Conservation (phyloP, 2,888 invertebrate species). For the Chaitophorus viminalis region DNA sequence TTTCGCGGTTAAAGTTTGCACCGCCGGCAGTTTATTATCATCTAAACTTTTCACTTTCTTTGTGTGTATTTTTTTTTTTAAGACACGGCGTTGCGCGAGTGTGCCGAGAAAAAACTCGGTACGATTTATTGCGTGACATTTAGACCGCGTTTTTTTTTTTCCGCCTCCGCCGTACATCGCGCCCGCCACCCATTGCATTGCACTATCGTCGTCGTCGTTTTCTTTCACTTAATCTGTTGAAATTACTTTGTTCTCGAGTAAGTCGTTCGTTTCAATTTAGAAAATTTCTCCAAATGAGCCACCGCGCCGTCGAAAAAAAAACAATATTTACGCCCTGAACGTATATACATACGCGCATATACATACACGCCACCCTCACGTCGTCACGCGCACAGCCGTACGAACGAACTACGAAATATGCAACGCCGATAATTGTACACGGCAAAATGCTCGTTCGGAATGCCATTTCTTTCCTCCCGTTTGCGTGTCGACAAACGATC, state of each 20-base stretch:
- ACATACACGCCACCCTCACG: background rate
- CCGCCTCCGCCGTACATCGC: background rate
- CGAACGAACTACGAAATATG: background rate
- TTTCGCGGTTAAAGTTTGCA: constrained; percentile 39
- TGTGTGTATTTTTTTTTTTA: constrained; percentile 6
- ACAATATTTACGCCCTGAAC: constrained; percentile 28
- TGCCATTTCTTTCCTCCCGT: background rate
- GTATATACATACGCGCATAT: background rate
- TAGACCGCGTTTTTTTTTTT: constrained; percentile 23
- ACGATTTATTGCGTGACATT: constrained; percentile 59
- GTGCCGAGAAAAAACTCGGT: constrained; percentile 31
- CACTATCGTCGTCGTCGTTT: background rate
- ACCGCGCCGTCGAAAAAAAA: background rate
- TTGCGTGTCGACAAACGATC: background rate
- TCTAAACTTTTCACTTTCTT: constrained; percentile 54
- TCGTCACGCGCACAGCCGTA: background rate
- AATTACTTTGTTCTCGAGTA: constrained; percentile 52
- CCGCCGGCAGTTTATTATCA: constrained; percentile 50
- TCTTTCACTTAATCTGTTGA: constrained; percentile 59
- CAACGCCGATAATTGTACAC: background rate
- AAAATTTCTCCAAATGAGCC: constrained; percentile 33
- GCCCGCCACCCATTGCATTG: background rate
- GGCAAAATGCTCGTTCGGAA: background rate
- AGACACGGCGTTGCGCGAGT: background rate
- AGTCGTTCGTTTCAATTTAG: constrained; percentile 61